A percentile compares a stretch with the other conserved stretches of the same genome.
phyloP scores from a whole-genome alignment of 2,888 invertebrate species.

The Xanthia icteritia region DNA sequence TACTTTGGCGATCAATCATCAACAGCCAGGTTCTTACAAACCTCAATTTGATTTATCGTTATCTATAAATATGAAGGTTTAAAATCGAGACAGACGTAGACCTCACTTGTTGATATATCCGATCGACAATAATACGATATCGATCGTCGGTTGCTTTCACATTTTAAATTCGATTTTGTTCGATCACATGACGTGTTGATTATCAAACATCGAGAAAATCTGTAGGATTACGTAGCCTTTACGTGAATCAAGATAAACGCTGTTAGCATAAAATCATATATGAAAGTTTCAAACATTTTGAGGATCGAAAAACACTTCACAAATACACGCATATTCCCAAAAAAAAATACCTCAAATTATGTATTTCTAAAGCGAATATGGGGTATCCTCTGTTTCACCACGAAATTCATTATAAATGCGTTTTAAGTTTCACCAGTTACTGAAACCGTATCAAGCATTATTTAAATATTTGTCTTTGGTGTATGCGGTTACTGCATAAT shows the following conservation, averaged over 20 bases:
- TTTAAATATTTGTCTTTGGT: slow-evolving; percentile 6
- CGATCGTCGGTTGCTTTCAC: background rate
- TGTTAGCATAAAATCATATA: background rate
- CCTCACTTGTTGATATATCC: background rate
- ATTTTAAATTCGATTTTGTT: background rate
- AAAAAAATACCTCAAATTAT: background rate
- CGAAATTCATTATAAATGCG: slow-evolving; percentile 8
- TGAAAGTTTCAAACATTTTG: background rate
- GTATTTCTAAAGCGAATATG: background rate
- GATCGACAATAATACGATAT: background rate
- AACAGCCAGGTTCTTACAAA: background rate
- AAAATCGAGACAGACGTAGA: background rate
- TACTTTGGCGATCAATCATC: background rate
- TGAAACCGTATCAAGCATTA: background rate
- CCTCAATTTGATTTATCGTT: background rate
- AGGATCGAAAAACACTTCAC: background rate
- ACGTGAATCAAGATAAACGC: background rate
- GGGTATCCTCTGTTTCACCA: background rate
- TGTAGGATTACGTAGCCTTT: background rate
- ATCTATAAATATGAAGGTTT: background rate
- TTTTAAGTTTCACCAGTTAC: slow-evolving; percentile 1
- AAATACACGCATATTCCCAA: background rate
- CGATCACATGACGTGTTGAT: too few relatives aligned
- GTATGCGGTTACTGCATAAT: slow-evolving; percentile 6
- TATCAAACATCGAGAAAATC: too few relatives aligned